These are phyloP conservation scores for Actinemys pallida DNA, from an alignment of 2,113 vertebrate genomes.

Conservation along the genomic window DNA sequence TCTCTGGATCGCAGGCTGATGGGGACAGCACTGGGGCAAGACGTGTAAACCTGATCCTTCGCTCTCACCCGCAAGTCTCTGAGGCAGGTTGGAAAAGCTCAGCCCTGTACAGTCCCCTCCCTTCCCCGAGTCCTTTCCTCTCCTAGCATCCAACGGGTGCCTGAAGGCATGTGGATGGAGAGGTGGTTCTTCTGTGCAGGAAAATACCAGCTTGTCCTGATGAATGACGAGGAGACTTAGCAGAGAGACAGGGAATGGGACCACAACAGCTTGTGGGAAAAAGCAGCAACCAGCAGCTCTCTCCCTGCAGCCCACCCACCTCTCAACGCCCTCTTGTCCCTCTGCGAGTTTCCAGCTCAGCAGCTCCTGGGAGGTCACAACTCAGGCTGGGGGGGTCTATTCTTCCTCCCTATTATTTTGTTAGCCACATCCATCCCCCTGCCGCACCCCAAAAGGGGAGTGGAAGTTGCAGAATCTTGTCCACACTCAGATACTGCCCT, in stretches of 20 bases:
- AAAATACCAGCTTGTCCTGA: not conserved
- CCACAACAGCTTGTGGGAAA: not conserved
- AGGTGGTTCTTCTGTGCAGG: not conserved
- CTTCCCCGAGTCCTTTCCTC: not conserved
- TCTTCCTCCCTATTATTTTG: not conserved
- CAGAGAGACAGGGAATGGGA: not conserved
- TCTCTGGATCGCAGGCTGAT: not conserved
- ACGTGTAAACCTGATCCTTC: not conserved
- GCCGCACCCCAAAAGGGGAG: not conserved
- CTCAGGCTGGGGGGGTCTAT: not conserved
- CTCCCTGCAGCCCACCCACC: not conserved
- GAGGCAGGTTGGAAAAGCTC: slow-evolving; percentile 7
- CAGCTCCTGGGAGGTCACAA: not conserved
- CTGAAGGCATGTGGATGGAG: not conserved
- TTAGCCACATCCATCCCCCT: not conserved
- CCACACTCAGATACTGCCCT: too few relatives aligned
- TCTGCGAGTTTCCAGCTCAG: too few relatives aligned
- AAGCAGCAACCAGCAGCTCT: not conserved
- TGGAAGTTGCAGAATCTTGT: not conserved
- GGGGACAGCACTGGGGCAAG: not conserved
- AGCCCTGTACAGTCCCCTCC: not conserved
- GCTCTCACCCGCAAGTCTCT: not conserved
- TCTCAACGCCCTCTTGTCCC: not conserved
- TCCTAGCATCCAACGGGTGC: not conserved
- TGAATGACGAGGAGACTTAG: not conserved